Base-by-base conservation (phyloP, 2,888 invertebrate genomes). In the Volucella inanis region DNA sequence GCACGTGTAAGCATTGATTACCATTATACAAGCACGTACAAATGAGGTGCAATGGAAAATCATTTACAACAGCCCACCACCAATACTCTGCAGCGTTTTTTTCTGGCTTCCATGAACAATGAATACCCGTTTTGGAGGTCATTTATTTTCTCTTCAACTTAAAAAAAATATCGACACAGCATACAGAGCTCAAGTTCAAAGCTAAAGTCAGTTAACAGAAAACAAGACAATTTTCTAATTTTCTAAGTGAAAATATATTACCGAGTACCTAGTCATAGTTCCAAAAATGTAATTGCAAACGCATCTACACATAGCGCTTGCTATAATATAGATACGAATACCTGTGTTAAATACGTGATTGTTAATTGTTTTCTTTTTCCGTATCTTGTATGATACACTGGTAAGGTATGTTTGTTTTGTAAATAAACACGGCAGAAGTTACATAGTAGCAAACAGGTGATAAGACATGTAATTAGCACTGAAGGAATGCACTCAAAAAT, bases 221-320 rank as follows among this genome's bases (percentile, higher is more conserved):
- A 52, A 79, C 49, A 65, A 38, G 67, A 61, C 22, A 77, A 31
- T 78, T 72, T 83, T 83, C 78, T 74, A 79, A 83, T 79, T 83
- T 31, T 79, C 79, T 64, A 83, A 83, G 74, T 83, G 83, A 83
- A 83, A 83, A 79, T 47, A 31, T 14, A n/a, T 2, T 10, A 12
- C 74, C 68, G 64, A 38, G 39, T 78, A 78, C 72, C 71, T 72
- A 81, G 54, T 59, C 41, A 43, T 50, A 18, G 41, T 22, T 55
- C 52, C 64, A 41, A 39, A 65, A 52, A 38, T 45, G 64, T 50
- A 41, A n/a, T n/a, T 15, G 31, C 15, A 9, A 49, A 39, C 41
- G 70, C 57, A 59, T 11, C 31, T 31, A 11, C 8, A 52, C 14
- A 43, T 15, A 45, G 52, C 61, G 52, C 45, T 43, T 61, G 61